A percentile compares a stretch with the other conserved stretches of the same genome.
phyloP scores from a whole-genome alignment of 2,888 invertebrate species.

The Lepetodrilus schrolli region DNA sequence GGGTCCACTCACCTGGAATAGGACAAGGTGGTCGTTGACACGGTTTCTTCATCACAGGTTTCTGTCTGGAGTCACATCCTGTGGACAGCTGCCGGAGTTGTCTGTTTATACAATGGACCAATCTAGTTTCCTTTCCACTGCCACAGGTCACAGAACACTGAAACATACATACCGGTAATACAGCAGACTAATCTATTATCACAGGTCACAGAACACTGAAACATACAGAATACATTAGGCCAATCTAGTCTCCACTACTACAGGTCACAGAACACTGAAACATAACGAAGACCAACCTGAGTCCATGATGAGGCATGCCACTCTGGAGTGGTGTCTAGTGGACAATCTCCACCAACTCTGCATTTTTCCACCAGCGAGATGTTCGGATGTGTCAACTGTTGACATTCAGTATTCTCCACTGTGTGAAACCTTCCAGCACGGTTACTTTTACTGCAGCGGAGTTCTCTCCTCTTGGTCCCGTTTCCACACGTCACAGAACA shows the following conservation, averaged over 20 bases:
- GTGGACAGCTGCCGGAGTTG: slow-evolving; percentile 47
- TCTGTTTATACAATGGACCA: slow-evolving; percentile 57
- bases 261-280: neutral
- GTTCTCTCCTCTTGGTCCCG: slow-evolving; percentile 55
- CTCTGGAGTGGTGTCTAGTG: slow-evolving; percentile 35
- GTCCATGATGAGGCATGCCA: slow-evolving; percentile 60
- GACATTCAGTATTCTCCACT: slow-evolving; percentile 44
- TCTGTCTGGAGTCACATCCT: slow-evolving; percentile 46
- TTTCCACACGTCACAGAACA: slow-evolving; percentile 66
- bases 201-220: neutral
- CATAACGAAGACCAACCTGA: slow-evolving; percentile 38
- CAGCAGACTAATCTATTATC: neutral
- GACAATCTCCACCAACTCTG: slow-evolving; percentile 42
- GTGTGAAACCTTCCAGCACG: slow-evolving; percentile 48
- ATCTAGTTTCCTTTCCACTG: slow-evolving; percentile 48
- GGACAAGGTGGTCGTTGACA: slow-evolving; percentile 48
- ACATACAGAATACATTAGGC: neutral
- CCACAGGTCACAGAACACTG: slow-evolving; percentile 64
- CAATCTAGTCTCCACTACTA: neutral
- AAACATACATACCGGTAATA: slow-evolving; percentile 27
- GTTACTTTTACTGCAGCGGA: slow-evolving; percentile 57
- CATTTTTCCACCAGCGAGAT: slow-evolving; percentile 44
- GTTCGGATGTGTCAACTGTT: slow-evolving; percentile 37
- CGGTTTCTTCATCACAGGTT: slow-evolving; percentile 44
- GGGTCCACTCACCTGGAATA: slow-evolving; percentile 52